Evolutionary conservation across 2,113 vertebrate genomes (phyloP), one percentile per base, ranked within the genome.

Genomic region (Cygnus buccinator): DNA sequence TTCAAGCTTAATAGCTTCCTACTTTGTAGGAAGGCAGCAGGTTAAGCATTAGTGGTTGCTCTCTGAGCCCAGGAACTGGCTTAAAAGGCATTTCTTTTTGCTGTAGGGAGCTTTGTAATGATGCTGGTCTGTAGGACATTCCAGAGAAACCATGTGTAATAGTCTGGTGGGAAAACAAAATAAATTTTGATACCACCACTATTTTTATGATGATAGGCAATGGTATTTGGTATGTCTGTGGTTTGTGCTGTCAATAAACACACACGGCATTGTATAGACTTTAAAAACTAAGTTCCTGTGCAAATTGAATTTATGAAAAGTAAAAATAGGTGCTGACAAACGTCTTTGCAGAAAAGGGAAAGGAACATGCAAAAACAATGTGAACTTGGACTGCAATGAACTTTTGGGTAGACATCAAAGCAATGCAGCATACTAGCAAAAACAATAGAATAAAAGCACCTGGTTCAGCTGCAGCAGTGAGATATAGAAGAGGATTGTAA

Each of bases 391-490:
- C 65, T 20, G 10, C 2, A 4, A 46, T 48, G 74, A 75, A 3
- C 66, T 87, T 72, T 10, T 76, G 87, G 57, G 63, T 84, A 26
- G 62, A 50, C 58, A 70, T 85, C 90, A 92, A 88, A 95, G 90
- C 37, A 23, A 2, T 3, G 11, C 54, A 87, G 65, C 68, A 57
- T 37, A 13, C 1, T 6, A 44, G 57, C 37, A 15, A 89, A 63
- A 85, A 62, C 66, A 39, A 16, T 25, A 35, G 92, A 52, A 66
- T 76, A 44, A 90, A 90, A 88, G 85, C 62, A 48, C 15, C 63
- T 65, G 81, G 62, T 72, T 97, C 81, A 82, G 94, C 84, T 94
- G 92, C 90, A 73, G 18, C 43, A 65, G 25, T 19, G 78, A 85
- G 84, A 87, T 87, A 65, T 35, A 46, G 74, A 57, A 55, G 62